A percentile compares a stretch with the other conserved stretches of the same genome.
These are phyloP conservation scores for Emydura subglobosa DNA, from an alignment of 2,113 vertebrate genomes.

Conservation along the genomic window DNA sequence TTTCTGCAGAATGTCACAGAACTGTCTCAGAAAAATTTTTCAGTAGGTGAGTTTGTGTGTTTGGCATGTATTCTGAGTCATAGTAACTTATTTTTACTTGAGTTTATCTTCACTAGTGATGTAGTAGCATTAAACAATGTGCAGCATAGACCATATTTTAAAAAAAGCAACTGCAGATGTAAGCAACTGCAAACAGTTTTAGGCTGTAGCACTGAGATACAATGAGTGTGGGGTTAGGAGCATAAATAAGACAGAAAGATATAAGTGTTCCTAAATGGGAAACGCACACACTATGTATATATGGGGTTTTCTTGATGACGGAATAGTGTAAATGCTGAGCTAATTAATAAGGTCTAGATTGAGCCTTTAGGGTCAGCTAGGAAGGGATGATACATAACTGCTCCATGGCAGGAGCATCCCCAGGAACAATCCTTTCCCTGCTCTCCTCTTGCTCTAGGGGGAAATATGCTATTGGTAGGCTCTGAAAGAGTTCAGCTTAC, in stretches of 20 bases:
- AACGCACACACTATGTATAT: neutral
- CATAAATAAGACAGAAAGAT: neutral
- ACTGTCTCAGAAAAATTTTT: neutral
- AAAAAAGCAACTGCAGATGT: rapidly evolving
- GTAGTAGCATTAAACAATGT: neutral
- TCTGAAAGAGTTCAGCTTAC: neutral
- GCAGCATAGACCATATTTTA: neutral
- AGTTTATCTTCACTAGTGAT: neutral
- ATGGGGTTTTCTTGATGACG: neutral
- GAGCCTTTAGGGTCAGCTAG: neutral
- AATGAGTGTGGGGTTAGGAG: neutral
- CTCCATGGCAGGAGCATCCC: neutral
- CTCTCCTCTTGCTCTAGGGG: neutral
- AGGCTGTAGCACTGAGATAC: neutral
- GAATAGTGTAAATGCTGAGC: neutral
- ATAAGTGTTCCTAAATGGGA: neutral
- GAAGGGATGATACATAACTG: neutral
- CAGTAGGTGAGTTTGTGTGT: neutral
- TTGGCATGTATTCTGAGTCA: neutral
- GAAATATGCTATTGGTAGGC: neutral
- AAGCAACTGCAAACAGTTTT: rapidly evolving
- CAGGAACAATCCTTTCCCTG: neutral
- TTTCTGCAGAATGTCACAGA: neutral
- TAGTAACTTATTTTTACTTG: neutral
- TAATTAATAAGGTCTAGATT: neutral